phyloP scores from a whole-genome alignment of 2,113 vertebrate genomes.

The Hyperopisus bebe region DNA sequence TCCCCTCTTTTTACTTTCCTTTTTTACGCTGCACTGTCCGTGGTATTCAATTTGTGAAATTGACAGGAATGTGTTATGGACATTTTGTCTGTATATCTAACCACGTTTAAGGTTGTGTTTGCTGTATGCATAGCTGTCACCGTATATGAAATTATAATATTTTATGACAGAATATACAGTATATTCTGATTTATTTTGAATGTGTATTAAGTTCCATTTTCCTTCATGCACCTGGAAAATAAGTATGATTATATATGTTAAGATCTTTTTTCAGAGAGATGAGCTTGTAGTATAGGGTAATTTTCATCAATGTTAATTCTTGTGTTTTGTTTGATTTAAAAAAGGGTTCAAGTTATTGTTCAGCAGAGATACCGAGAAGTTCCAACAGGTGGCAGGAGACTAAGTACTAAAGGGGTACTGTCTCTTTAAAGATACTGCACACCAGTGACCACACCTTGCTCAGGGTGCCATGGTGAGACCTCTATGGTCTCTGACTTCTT shows the following conservation, averaged over 20 bases:
- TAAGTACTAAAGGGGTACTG: constrained; percentile 65
- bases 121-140: constrained; percentile 33
- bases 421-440: constrained; percentile 66
- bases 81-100: constrained; percentile 52
- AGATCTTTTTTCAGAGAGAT: not conserved
- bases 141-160: constrained; percentile 55
- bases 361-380: not conserved
- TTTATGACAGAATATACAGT: constrained; percentile 58
- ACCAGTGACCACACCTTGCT: constrained; percentile 41
- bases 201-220: constrained; percentile 42
- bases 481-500: constrained; percentile 51
- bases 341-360: not conserved
- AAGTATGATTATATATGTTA: constrained; percentile 36
- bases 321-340: not conserved
- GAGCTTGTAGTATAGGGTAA: not conserved
- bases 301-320: not conserved
- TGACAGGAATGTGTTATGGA: constrained; percentile 62
- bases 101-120: constrained; percentile 53
- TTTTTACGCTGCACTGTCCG: constrained; percentile 59
- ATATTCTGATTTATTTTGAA: constrained; percentile 53
- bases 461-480: constrained; percentile 40
- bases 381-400: not conserved
- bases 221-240: constrained; percentile 44
- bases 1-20: constrained; percentile 50
- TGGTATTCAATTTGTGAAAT: constrained; percentile 70